These are phyloP conservation scores for Chelonus insularis DNA, from an alignment of 1,140 invertebrate genomes.

Conservation along the genomic window DNA sequence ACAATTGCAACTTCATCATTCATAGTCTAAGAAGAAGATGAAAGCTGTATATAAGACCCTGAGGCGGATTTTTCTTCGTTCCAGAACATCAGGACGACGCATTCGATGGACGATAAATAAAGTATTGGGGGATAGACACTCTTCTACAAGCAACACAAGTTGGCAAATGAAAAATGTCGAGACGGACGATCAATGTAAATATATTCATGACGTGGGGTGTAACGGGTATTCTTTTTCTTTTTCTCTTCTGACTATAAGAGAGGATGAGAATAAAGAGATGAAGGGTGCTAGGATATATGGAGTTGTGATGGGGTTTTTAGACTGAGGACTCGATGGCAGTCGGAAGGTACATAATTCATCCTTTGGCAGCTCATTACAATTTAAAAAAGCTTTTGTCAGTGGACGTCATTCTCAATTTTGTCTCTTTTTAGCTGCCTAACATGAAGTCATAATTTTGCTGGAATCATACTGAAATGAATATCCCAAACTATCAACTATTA, in stretches of 20 bases:
- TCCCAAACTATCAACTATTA: too few relatives aligned
- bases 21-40: constrained; percentile 3
- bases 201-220: constrained; percentile 61
- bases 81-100: constrained; percentile 31
- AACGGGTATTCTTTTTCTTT: constrained; percentile 34
- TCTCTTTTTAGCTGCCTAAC: constrained; percentile 32
- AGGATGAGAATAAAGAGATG: not conserved
- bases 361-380: constrained; percentile 63
- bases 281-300: constrained; percentile 3
- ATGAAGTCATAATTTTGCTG: too few relatives aligned
- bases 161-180: constrained; percentile 60
- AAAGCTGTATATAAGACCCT: constrained; percentile 1
- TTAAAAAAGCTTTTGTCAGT: constrained; percentile 55
- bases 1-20: constrained; percentile 15
- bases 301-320: constrained; percentile 25
- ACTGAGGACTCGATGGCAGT: constrained; percentile 49
- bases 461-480: too few relatives aligned
- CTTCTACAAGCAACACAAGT: constrained; percentile 16
- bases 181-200: constrained; percentile 60
- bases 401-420: constrained; percentile 28
- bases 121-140: constrained; percentile 38
- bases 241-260: not conserved
- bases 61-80: constrained; percentile 3
- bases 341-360: constrained; percentile 58
- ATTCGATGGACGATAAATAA: constrained; percentile 44